phyloP scores from a whole-genome alignment of 2,113 vertebrate species.

The Nicator chloris region DNA sequence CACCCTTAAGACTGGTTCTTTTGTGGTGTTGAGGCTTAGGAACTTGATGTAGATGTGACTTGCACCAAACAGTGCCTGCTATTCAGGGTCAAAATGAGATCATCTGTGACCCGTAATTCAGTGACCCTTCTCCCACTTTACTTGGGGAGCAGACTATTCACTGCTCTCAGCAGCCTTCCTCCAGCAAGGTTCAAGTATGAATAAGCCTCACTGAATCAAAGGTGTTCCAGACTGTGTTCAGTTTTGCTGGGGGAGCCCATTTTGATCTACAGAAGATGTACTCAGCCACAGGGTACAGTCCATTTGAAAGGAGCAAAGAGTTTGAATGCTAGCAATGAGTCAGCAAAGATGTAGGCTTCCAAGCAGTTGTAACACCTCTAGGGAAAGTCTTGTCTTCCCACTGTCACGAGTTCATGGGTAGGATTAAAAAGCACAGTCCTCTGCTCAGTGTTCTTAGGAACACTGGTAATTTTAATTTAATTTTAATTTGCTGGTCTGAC shows the following conservation, averaged over 20 bases:
- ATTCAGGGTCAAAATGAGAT: not conserved
- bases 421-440: not conserved
- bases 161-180: not conserved
- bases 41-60: not conserved
- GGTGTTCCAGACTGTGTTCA: not conserved
- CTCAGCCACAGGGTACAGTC: not conserved
- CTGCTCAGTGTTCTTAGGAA: not conserved
- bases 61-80: not conserved
- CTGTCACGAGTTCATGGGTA: not conserved
- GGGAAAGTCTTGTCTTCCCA: not conserved
- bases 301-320: not conserved
- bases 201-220: not conserved
- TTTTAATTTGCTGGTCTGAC: not conserved
- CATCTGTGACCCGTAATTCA: not conserved
- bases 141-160: not conserved
- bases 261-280: not conserved
- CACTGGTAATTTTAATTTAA: not conserved
- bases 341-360: not conserved
- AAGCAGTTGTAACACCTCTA: not conserved
- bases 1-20: not conserved
- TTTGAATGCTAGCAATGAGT: not conserved
- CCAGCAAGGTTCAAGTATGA: not conserved
- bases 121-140: not conserved
- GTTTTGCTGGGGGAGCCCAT: not conserved
- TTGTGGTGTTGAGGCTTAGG: not conserved